These are phyloP conservation scores for Hemiprocne comata DNA, from an alignment of 2,113 vertebrate species.

Conservation along the genomic window DNA sequence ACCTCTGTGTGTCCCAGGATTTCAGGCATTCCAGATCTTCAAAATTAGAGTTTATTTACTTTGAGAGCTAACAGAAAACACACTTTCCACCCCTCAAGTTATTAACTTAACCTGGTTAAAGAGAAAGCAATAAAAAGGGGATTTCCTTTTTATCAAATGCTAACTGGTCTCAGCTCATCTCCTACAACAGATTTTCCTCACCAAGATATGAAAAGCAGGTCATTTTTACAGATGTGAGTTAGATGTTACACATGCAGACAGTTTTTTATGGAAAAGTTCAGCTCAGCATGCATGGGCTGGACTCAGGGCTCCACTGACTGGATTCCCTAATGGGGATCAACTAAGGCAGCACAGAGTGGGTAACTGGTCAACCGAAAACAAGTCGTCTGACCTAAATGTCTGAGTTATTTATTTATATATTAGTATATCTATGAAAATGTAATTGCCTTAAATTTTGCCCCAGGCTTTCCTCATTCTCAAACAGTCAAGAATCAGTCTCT, in stretches of 20 bases:
- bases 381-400: conserved; percentile 28
- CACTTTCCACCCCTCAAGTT: background rate
- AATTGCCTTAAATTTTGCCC: background rate
- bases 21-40: conserved; percentile 13
- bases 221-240: background rate
- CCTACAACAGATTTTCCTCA: background rate
- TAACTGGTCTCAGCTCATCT: conserved; percentile 10
- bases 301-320: background rate
- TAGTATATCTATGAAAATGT: background rate
- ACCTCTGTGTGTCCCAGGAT: background rate
- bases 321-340: background rate
- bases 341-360: background rate
- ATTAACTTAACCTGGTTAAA: background rate
- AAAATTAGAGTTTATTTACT: conserved; percentile 6
- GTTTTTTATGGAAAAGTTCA: background rate
- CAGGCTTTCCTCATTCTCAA: background rate
- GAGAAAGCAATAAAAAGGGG: background rate
- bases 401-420: conserved; percentile 23
- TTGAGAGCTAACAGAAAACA: background rate
- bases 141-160: conserved; percentile 21
- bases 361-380: background rate
- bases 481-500: background rate
- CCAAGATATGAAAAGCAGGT: background rate
- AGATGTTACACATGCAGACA: background rate
- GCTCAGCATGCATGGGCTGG: background rate